Evolutionary conservation across 1,140 invertebrate species (phyloP), one percentile per base, ranked within the genome.

Genomic region (Calosoma granatense): DNA sequence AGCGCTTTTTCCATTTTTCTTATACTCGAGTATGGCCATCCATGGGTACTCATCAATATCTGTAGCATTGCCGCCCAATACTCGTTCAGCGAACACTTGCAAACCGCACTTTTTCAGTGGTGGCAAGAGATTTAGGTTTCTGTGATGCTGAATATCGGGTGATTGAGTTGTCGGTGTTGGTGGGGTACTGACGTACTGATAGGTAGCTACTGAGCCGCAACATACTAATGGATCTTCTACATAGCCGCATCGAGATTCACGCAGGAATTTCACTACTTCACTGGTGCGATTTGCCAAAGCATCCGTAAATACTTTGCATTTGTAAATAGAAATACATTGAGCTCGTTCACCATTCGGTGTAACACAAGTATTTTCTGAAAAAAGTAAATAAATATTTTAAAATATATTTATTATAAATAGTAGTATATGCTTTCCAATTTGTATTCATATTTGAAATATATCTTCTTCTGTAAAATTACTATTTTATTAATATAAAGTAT

Each of bases 21-120:
- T 56, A 59, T 88, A 88, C 59, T 84, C 78, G 15, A 90, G 63
- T 1, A 88, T 66, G 0, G 76, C 81, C 76, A 87, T 82, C 87
- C 86, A 90, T 0, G 86, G 85, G 61, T 80, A 84, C 62, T 84
- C 82, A 54, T 81, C 77, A 6, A 79, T 58, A 0, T 63, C 67
- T 0, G 78, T 71, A 11, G 55, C 60, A 56, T 72, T 66, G 0
- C 79, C 79, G 20, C 74, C 74, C 1, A 78, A 60, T 22, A 82
- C 76, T 55, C 68, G 71, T 12, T 66, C 63, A 6, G 56, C 43
- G 11, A 54, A 55, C 15, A 55, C 2, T 23, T 54, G 21, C 2
- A 2, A 6, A 11, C 53, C 53, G 30, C 53, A 54, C 14, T 26
- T 22, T 2, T 19, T 30, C 2, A 4, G 2, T 15, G 53, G 2